Conservation (phyloP, 2,113 vertebrate genomes). For the Chlamydotis undulata region DNA sequence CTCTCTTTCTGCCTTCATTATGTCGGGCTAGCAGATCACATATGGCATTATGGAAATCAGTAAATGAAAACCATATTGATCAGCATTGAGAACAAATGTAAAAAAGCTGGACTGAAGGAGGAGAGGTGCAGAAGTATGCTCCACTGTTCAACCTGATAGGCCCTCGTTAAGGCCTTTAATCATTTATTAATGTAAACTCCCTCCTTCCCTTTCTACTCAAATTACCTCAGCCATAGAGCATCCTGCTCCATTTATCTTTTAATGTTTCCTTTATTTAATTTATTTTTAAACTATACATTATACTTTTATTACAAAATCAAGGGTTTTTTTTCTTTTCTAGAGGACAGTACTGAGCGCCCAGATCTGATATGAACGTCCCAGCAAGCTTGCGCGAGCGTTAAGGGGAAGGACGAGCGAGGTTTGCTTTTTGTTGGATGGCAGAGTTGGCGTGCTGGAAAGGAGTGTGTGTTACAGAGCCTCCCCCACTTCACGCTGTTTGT, state of each 20-base stretch:
- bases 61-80: conserved; percentile 90
- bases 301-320: conserved; percentile 81
- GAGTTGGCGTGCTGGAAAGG: conserved; percentile 25
- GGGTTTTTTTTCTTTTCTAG: conserved; percentile 52
- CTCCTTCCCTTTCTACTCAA: conserved; percentile 81
- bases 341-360: conserved; percentile 59
- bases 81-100: conserved; percentile 81
- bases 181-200: conserved; percentile 85
- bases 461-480: conserved; percentile 48
- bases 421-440: conserved; percentile 37
- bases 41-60: conserved; percentile 84
- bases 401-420: conserved; percentile 13
- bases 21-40: conserved; percentile 79
- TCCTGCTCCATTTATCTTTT: conserved; percentile 87
- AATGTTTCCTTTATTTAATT: conserved; percentile 88
- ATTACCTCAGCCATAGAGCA: conserved; percentile 85
- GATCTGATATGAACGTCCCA: conserved; percentile 42
- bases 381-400: conserved; percentile 24
- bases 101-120: conserved; percentile 77
- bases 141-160: conserved; percentile 81
- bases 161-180: conserved; percentile 84
- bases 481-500: conserved; percentile 54
- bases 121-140: conserved; percentile 72
- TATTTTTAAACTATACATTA: conserved; percentile 84
- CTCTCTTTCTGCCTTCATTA: conserved; percentile 78